phyloP scores from a whole-genome alignment of 2,797 vertebrate species.

The Anolis apletophallus region DNA sequence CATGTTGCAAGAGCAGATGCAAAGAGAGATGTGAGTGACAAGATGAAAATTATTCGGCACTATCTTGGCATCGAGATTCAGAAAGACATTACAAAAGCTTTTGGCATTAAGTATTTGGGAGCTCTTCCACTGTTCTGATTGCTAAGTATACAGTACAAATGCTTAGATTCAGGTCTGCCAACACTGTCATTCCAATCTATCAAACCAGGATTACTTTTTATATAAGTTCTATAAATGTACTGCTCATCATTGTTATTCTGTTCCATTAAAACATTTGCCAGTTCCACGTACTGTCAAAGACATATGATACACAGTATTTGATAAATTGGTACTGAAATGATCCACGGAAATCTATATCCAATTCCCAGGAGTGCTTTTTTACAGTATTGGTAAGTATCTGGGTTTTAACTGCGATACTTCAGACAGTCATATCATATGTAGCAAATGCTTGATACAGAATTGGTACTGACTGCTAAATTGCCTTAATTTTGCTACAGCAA shows the following conservation, averaged over 20 bases:
- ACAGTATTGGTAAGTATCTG: slow-evolving; percentile 68
- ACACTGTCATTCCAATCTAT: slow-evolving; percentile 73
- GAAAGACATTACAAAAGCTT: slow-evolving; percentile 72
- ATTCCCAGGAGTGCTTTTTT: slow-evolving; percentile 69
- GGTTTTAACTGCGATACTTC: slow-evolving; percentile 56
- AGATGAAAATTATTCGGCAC: slow-evolving; percentile 71
- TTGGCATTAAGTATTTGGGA: slow-evolving; percentile 69
- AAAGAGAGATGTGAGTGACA: slow-evolving; percentile 73
- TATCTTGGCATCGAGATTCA: slow-evolving; percentile 69
- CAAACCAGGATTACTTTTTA: slow-evolving; percentile 69
- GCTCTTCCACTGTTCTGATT: slow-evolving; percentile 62
- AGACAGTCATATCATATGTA: slow-evolving; percentile 51
- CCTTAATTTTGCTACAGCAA: slow-evolving; percentile 43
- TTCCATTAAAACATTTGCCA: slow-evolving; percentile 75
- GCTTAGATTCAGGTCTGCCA: slow-evolving; percentile 72
- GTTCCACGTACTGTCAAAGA: slow-evolving; percentile 74
- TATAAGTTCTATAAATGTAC: slow-evolving; percentile 73
- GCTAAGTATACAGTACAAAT: slow-evolving; percentile 76
- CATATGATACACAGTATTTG: slow-evolving; percentile 57
- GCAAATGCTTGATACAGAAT: slow-evolving; percentile 64
- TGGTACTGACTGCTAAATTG: slow-evolving; percentile 67
- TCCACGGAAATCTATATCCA: slow-evolving; percentile 67
- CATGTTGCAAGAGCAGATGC: slow-evolving; percentile 74
- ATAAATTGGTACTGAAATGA: slow-evolving; percentile 72
- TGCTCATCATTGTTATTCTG: slow-evolving; percentile 73